Evolutionary conservation across 2,797 vertebrate species (phyloP).

Genomic region (Halcyon chelicuti): DNA sequence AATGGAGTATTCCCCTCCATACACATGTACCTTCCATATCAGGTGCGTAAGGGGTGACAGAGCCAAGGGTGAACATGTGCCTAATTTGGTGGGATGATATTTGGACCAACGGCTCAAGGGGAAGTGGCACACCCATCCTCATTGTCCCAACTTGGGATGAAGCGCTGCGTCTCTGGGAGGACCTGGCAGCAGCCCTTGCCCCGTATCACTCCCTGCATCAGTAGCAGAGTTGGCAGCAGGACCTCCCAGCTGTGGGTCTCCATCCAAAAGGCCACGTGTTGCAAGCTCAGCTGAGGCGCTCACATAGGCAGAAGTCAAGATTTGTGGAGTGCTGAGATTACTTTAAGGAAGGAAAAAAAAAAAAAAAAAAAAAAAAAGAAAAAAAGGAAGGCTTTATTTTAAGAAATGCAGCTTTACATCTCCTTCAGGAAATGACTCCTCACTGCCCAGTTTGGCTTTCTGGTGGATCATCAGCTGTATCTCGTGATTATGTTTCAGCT

Average conservation of each 20-base stretch:
- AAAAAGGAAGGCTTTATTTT: constrained; percentile 36
- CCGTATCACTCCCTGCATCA: fast-evolving
- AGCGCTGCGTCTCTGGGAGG: background rate
- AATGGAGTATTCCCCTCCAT: background rate
- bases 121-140: background rate
- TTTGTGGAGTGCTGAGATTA: background rate
- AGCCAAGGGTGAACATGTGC: background rate
- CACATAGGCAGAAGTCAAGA: background rate
- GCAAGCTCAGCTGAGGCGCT: background rate
- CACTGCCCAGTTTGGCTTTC: background rate
- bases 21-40: background rate
- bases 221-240: background rate
- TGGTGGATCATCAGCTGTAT: constrained; percentile 1
- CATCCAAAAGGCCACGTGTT: constrained; percentile 4
- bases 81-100: background rate
- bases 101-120: background rate
- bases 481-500: background rate
- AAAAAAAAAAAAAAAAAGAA: background rate
- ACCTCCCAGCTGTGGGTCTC: background rate
- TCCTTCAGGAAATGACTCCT: constrained; percentile 51
- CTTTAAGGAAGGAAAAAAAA: background rate
- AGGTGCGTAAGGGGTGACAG: background rate
- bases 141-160: fast-evolving
- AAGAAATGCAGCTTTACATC: constrained; percentile 46
- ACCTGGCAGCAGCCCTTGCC: background rate